Base-by-base conservation (phyloP, 2,797 vertebrate genomes). In the Nyctalus aviator region DNA sequence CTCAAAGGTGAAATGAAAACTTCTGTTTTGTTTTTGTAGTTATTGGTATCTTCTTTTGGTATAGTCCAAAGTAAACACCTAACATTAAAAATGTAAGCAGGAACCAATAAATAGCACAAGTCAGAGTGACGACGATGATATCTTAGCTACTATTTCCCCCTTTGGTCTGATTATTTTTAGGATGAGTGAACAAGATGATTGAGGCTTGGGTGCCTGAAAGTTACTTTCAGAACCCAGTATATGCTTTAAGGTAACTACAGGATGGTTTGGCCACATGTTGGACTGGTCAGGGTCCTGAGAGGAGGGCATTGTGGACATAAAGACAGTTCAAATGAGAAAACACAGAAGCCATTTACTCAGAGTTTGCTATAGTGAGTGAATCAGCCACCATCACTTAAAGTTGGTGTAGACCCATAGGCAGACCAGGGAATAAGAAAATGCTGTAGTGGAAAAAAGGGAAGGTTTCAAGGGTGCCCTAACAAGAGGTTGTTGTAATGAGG, bases 131-230 rank as follows among this genome's bases (percentile, higher is more conserved):
- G 23, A 32, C 41, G 21, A 53, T 46, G 21, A 59, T 46, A 9
- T 15, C 27, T 69, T 84, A 32, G 27, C 71, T 87, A 69, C 50
- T 76, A 27, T 62, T 55, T 81, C 37, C 44, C 27, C 20, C 7
- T 81, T 89, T 62, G 59, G 5, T 88, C 21, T 76, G n/a, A 84
- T 46, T 95, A 50, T 50, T 46, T 93, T 66, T 41, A 83, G n/a
- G 32, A 48, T 66, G 10, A 11, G 77, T 72, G 35, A 82, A 55
- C 17, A 78, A 46, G 8, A 37, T 23, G 27, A 17, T 6, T 57
- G 30, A n/a, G 1, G 25, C 27, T 41, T 50, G 23, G 3, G 2
- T 48, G 8, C 27, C 46, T 64, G 8, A 35, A 68, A 76, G 50
- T 93, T 37, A 55, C 75, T 79, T 94, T 69, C 25, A 83, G 83